Percentiles rank a stretch among this genome's conserved stretches.
Evolutionary conservation across 2,888 invertebrate species (phyloP).

Genomic region (Cetonia aurata): DNA sequence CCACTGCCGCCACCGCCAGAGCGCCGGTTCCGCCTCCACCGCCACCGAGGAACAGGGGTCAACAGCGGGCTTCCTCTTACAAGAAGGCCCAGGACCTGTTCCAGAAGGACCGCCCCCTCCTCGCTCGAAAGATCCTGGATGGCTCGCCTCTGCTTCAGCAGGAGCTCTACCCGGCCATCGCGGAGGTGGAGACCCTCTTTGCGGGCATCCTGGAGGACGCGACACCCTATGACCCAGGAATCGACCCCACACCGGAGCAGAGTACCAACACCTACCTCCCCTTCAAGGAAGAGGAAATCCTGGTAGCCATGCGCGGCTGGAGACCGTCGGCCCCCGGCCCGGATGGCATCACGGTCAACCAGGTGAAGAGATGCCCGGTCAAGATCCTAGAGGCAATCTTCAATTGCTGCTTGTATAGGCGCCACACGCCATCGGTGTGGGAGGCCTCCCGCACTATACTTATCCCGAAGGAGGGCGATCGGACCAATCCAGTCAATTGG

Average conservation of each 20-base stretch:
- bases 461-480: background rate
- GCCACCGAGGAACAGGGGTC: background rate
- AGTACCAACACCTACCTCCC: no score
- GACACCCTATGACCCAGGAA: no score
- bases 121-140: conserved; percentile 35
- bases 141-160: conserved; percentile 19
- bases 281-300: no score
- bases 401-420: no score
- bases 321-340: conserved; percentile 48
- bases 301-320: conserved; percentile 43
- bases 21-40: background rate
- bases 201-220: no score
- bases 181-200: conserved; percentile 4
- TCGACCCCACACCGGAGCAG: no score
- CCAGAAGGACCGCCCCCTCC: conserved; percentile 28
- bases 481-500: conserved; percentile 40
- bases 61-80: conserved; percentile 33
- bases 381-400: no score
- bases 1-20: no score
- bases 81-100: conserved; percentile 49
- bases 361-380: no score
- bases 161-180: conserved; percentile 28
- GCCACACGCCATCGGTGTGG: no score
- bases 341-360: no score
- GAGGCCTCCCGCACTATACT: no score